phyloP scores from a whole-genome alignment of 2,888 invertebrate species.

The Artemia sp. region DNA sequence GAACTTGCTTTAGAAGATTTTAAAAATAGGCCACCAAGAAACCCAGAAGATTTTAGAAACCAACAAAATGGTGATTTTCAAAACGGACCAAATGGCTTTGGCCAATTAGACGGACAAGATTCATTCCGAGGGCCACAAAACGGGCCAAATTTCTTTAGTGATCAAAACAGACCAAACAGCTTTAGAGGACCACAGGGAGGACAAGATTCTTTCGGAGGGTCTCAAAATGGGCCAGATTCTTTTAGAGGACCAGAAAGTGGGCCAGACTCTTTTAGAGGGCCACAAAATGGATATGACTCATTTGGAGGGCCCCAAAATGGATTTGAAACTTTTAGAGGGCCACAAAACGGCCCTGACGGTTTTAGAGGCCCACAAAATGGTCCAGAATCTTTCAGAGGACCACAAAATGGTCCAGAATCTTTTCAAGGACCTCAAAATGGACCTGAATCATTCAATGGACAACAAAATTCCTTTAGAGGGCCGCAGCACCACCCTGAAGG shows the following conservation, averaged over 20 bases:
- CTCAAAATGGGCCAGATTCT: not conserved
- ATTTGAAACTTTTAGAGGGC: conserved; percentile 5
- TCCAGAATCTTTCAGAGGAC: not conserved
- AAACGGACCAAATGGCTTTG: not conserved
- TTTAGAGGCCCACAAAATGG: conserved; percentile 11
- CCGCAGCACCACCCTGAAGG: not conserved
- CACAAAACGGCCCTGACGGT: not conserved
- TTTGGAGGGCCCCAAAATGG: conserved; percentile 5
- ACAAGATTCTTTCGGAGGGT: not conserved
- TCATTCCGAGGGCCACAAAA: not conserved
- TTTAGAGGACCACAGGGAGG: not conserved
- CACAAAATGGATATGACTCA: not conserved
- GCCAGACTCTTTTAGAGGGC: conserved; percentile 6
- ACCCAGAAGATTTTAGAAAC: not conserved
- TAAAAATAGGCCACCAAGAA: too few species aligned
- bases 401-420: not conserved
- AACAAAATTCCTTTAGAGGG: not conserved
- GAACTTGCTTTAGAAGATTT: too few species aligned
- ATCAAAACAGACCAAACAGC: conserved; percentile 1
- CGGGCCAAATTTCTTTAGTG: not conserved
- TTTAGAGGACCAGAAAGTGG: not conserved
- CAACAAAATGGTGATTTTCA: not conserved
- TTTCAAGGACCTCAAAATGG: conserved; percentile 1
- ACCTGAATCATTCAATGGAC: not conserved
- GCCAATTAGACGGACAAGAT: not conserved